phyloP scores from a whole-genome alignment of 2,113 vertebrate genomes.

The Camelus dromedarius region DNA sequence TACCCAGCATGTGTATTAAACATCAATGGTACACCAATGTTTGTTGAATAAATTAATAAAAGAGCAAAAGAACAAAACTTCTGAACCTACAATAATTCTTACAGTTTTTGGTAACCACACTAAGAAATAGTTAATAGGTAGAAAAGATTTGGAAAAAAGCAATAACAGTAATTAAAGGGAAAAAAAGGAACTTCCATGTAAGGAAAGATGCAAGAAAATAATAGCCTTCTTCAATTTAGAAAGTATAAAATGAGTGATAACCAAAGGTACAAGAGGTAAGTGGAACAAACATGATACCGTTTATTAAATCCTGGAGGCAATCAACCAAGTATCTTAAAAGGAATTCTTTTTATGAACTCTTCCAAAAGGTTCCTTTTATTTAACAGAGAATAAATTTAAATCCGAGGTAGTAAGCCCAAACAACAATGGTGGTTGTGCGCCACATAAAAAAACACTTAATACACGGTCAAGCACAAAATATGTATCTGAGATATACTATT shows the following conservation, averaged over 20 bases:
- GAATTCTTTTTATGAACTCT: constrained; percentile 12
- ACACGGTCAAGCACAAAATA: not conserved
- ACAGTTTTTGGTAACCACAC: not conserved
- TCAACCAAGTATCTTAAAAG: not conserved
- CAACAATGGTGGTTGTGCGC: not conserved
- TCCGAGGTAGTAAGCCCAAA: constrained; percentile 45
- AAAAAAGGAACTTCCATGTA: not conserved
- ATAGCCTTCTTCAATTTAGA: not conserved
- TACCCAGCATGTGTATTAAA: constrained; percentile 34
- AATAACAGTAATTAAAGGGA: not conserved
- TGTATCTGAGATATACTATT: not conserved
- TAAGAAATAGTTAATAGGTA: constrained; percentile 1
- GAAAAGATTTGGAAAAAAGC: not conserved
- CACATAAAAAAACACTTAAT: not conserved
- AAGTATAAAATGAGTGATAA: not conserved
- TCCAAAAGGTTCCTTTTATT: constrained; percentile 28
- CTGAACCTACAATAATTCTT: not conserved
- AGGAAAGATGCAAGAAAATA: constrained; percentile 18
- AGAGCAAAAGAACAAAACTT: constrained; percentile 28
- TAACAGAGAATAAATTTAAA: constrained; percentile 42
- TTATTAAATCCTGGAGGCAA: not conserved
- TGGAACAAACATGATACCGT: not conserved
- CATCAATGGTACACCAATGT: not conserved
- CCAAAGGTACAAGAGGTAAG: not conserved
- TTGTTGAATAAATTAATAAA: constrained; percentile 19